These are phyloP conservation scores for Margaritifera margaritifera DNA, from an alignment of 2,888 invertebrate species.

Conservation along the genomic window DNA sequence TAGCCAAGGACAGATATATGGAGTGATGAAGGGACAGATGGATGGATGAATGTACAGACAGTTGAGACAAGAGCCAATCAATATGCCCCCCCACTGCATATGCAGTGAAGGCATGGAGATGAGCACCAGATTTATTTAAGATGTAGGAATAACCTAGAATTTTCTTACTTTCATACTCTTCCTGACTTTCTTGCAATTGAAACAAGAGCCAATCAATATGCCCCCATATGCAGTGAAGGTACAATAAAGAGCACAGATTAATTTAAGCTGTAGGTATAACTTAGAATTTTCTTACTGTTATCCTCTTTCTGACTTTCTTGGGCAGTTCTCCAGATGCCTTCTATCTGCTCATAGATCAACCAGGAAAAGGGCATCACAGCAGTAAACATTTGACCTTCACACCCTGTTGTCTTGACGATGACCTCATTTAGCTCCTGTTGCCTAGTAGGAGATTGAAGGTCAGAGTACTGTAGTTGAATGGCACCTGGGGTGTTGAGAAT, in stretches of 20 bases:
- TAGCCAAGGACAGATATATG: too few species aligned
- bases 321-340: constrained; percentile 25
- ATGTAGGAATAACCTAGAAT: not conserved
- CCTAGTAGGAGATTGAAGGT: constrained; percentile 41
- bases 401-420: constrained; percentile 46
- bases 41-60: too few species aligned
- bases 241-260: too few species aligned
- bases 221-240: too few species aligned
- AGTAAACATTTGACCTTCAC: constrained; percentile 38
- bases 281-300: constrained; percentile 3
- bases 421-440: constrained; percentile 52
- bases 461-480: constrained; percentile 39
- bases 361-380: constrained; percentile 61
- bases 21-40: too few species aligned
- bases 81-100: too few species aligned
- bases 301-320: constrained; percentile 5
- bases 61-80: too few species aligned
- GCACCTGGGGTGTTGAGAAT: constrained; percentile 45
- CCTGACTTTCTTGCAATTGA: not conserved
- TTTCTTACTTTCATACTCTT: constrained; percentile 9
- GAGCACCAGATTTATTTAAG: too few species aligned
- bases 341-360: constrained; percentile 40
- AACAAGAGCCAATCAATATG: too few species aligned
- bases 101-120: too few species aligned
- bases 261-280: too few species aligned